Evolutionary conservation across 2,888 invertebrate species (phyloP).

Genomic region (Calameuta pallipes): DNA sequence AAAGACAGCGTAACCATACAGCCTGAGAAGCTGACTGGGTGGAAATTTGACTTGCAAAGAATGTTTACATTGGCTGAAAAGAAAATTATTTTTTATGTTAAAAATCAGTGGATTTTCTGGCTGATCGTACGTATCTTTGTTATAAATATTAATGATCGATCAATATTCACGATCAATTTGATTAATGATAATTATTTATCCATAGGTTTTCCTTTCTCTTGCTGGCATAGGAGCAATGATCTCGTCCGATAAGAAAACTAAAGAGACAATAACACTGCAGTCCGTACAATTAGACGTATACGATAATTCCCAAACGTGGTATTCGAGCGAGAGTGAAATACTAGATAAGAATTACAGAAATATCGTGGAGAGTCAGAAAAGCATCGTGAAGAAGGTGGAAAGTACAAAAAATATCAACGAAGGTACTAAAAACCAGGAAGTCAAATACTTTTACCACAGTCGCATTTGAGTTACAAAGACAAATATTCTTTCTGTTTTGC

Average conservation of each 20-base stretch:
- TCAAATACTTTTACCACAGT: neutral
- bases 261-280: conserved; percentile 18
- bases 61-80: conserved; percentile 59
- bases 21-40: conserved; percentile 51
- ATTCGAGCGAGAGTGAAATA: conserved; percentile 34
- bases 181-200: neutral
- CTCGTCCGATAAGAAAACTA: neutral
- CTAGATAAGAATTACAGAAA: conserved; percentile 39
- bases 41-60: conserved; percentile 49
- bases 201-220: neutral
- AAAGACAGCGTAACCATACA: conserved; percentile 38
- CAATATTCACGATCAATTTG: conserved; percentile 6
- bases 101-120: conserved; percentile 51
- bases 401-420: conserved; percentile 27
- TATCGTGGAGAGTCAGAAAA: conserved; percentile 37
- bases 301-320: conserved; percentile 49
- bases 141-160: conserved; percentile 12
- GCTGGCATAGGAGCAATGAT: neutral
- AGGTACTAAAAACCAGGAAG: conserved; percentile 26
- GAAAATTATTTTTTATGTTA: conserved; percentile 55
- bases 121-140: conserved; percentile 47
- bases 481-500: neutral
- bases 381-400: conserved; percentile 29
- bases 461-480: neutral
- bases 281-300: conserved; percentile 48